A percentile compares a stretch with the other conserved stretches of the same genome.
phyloP scores from a whole-genome alignment of 2,113 vertebrate species.

The Rhinolophus sinicus region DNA sequence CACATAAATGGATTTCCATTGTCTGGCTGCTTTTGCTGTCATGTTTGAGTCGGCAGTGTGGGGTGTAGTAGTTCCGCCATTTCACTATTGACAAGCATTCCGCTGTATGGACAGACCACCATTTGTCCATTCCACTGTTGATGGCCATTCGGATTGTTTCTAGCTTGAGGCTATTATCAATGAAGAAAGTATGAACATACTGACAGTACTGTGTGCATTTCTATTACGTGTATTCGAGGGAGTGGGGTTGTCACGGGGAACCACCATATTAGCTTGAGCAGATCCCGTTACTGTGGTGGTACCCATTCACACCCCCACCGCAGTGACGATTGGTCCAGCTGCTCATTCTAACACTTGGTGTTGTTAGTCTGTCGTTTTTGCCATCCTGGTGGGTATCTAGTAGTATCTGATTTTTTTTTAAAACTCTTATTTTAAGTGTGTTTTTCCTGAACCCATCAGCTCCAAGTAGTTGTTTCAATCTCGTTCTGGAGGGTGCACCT shows the following conservation, averaged over 20 bases:
- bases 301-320: too few relatives aligned
- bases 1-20: not conserved
- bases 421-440: too few relatives aligned
- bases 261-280: not conserved
- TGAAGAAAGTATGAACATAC: not conserved
- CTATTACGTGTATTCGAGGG: not conserved
- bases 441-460: too few relatives aligned
- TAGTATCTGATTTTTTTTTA: too few relatives aligned
- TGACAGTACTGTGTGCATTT: fast-evolving
- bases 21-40: not conserved
- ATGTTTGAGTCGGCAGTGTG: not conserved
- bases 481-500: too few relatives aligned
- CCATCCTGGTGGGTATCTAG: not conserved
- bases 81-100: not conserved
- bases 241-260: not conserved
- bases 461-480: too few relatives aligned
- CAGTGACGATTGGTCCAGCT: fast-evolving
- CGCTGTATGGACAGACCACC: not conserved
- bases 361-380: not conserved
- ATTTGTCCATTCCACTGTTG: not conserved
- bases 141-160: not conserved
- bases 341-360: not conserved
- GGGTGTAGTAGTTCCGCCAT: not conserved
- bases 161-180: not conserved
- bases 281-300: fast-evolving